Conservation (phyloP, 2,113 vertebrate species). For the Cavia aperea region DNA sequence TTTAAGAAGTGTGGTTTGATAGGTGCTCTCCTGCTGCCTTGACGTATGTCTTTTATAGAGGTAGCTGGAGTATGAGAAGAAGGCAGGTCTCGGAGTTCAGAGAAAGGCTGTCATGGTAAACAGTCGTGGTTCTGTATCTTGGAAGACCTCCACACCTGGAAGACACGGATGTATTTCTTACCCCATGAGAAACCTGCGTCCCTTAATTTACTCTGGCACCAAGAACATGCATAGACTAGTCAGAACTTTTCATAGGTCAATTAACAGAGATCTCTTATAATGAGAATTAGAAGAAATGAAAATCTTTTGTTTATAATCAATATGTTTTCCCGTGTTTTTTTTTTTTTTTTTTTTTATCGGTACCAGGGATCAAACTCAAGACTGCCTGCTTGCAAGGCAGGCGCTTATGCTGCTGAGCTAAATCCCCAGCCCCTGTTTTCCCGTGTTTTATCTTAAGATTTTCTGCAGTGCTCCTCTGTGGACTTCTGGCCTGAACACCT, state of each 20-base stretch:
- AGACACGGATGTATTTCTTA: background rate
- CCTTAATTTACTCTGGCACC: background rate
- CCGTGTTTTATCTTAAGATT: background rate
- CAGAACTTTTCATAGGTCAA: background rate
- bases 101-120: background rate
- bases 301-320: background rate
- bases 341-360: no score
- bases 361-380: no score
- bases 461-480: background rate
- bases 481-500: background rate
- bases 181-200: background rate
- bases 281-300: background rate
- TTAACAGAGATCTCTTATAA: background rate
- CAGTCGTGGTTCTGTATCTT: background rate
- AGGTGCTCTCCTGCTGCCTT: background rate
- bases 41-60: background rate
- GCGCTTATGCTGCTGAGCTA: no score
- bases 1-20: background rate
- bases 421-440: background rate
- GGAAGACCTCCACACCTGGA: no score
- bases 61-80: background rate
- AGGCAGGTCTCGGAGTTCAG: background rate
- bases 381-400: no score
- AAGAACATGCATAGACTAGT: background rate
- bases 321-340: background rate